Base-by-base conservation (phyloP, 1,140 invertebrate genomes). In the Drosophila pandora region DNA sequence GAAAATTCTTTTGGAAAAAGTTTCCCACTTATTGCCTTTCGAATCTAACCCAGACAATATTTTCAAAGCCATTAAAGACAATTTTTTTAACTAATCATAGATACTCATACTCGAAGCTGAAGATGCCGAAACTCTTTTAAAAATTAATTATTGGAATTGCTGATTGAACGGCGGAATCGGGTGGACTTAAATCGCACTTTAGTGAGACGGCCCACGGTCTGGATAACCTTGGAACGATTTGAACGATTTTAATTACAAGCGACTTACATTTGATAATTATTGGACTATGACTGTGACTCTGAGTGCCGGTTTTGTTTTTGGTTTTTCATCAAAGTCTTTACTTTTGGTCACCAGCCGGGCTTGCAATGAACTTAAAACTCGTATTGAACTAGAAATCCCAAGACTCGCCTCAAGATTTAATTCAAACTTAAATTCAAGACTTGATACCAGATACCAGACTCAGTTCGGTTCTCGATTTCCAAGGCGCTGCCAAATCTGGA, bases 331-430 rank as follows among this genome's bases (percentile, higher is more conserved):
- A 37, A 12, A 48, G 39, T 48, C 21, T 56, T 50, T 12, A 39
- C n/a, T 30, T 39, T 69, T 49, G 69, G 57, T 61, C 54, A 50
- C 45, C 48, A 37, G 37, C 64, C 74, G 34, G 25, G 79, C 77
- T 82, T 69, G 69, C 79, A 82, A 74, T 82, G 79, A 82, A 83
- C 79, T 83, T 83, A 83, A 83, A 80, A 63, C 55, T 39, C 12
- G 21, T 3, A 7, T 25, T 37, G 52, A n/a, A 69, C 50, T 69
- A 69, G 67, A 70, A 60, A 77, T 64, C 43, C 48, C 10, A 23
- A 43, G 8, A 43, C 43, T 9, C 45, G 6, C 0, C 21, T 37
- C 34, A 37, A 37, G 34, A 37, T 10, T 37, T 12, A 3, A 37
- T 3, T 10, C 34, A 37, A 37, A 10, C 12, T 10, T 37, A 3